Percentiles rank a stretch among this genome's conserved stretches.
Evolutionary conservation across 2,113 vertebrate species (phyloP).

Genomic region (Globicephala melas): DNA sequence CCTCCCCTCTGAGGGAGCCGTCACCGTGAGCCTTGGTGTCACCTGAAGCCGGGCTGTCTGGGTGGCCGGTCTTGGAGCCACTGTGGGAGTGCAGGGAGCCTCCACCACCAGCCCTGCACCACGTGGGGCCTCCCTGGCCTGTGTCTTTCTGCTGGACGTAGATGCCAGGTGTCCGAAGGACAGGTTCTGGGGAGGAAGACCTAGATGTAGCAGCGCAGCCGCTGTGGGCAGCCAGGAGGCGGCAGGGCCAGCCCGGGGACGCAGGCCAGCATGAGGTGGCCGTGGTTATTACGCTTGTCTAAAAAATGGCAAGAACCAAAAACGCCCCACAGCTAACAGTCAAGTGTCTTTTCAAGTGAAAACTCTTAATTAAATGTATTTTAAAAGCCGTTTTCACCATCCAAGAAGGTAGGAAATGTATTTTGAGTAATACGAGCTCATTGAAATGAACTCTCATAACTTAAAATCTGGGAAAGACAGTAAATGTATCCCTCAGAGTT

Average conservation of each 20-base stretch:
- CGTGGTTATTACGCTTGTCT: neutral
- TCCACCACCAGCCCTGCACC: neutral
- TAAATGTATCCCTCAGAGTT: neutral
- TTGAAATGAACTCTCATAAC: neutral
- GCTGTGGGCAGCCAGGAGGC: neutral
- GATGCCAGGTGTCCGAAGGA: neutral
- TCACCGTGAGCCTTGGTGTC: neutral
- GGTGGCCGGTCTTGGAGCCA: neutral
- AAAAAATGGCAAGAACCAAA: neutral
- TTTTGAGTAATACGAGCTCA: neutral
- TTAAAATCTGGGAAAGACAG: neutral
- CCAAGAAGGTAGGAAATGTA: neutral
- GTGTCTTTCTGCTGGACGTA: neutral
- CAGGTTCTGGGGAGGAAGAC: neutral
- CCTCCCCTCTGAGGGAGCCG: too few species aligned
- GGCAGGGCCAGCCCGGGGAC: rapidly evolving
- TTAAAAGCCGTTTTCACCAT: neutral
- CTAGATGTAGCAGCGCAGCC: too few species aligned
- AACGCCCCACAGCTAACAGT: neutral
- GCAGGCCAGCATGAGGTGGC: neutral
- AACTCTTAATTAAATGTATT: neutral
- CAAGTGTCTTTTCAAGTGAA: neutral
- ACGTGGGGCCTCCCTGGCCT: neutral
- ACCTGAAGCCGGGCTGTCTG: neutral
- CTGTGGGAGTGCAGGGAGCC: too few species aligned